These are phyloP conservation scores for Patiria pectinifera DNA, from an alignment of 53 echinoderm and acorn worm genomes.

Conservation along the genomic window DNA sequence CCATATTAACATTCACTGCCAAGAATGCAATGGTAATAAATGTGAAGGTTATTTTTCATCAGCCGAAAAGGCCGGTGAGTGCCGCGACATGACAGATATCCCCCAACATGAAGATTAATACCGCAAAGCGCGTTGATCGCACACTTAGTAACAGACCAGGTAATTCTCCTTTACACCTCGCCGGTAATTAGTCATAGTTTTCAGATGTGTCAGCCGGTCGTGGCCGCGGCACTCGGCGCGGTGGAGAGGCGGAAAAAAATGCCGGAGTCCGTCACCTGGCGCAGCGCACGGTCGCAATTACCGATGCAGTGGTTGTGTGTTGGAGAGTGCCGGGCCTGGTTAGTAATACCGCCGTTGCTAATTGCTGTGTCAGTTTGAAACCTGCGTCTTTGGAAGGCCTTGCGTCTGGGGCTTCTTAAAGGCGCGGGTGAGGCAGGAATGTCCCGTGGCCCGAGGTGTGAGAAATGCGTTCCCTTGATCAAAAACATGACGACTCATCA, in stretches of 20 bases:
- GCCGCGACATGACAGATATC: neutral
- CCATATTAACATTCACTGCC: neutral
- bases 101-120: slow-evolving; percentile 15
- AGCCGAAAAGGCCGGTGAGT: neutral
- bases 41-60: neutral
- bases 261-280: neutral
- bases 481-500: neutral
- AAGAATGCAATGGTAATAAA: neutral
- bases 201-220: neutral
- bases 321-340: neutral
- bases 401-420: neutral
- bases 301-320: neutral
- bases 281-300: neutral
- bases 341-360: slow-evolving; percentile 2
- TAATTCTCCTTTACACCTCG: slow-evolving; percentile 3
- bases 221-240: neutral
- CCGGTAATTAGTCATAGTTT: slow-evolving; percentile 32
- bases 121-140: neutral
- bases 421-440: slow-evolving; percentile 29
- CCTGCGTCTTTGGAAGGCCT: neutral
- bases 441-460: slow-evolving; percentile 30
- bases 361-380: neutral
- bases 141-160: slow-evolving; percentile 14
- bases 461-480: neutral
- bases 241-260: neutral